These are phyloP conservation scores for Hozukius guyotensis DNA, from an alignment of 2,797 vertebrate genomes.

Conservation along the genomic window DNA sequence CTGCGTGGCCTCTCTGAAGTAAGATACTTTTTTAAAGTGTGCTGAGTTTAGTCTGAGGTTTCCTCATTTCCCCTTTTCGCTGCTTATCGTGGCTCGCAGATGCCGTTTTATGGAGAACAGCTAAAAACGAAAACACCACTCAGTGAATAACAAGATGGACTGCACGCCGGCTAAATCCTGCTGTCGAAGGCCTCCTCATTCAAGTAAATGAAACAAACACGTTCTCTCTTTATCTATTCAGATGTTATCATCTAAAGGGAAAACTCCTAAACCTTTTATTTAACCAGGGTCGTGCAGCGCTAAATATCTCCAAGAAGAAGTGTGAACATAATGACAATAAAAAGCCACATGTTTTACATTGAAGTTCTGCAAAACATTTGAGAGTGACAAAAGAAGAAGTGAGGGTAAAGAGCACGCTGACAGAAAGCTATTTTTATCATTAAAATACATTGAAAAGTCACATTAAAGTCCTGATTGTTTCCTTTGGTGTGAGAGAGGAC, in stretches of 20 bases:
- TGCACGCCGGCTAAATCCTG: slow-evolving; percentile 6
- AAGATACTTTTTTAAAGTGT: slow-evolving; percentile 60
- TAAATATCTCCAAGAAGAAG: not conserved
- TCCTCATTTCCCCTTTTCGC: slow-evolving; percentile 82
- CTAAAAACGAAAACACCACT: slow-evolving; percentile 55
- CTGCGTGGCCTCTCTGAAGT: slow-evolving; percentile 52
- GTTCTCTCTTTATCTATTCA: slow-evolving; percentile 4
- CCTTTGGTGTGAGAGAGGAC: slow-evolving; percentile 70
- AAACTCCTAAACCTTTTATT: not conserved
- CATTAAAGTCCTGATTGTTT: slow-evolving; percentile 39
- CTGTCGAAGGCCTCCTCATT: slow-evolving; percentile 27
- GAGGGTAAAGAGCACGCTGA: slow-evolving; percentile 5
- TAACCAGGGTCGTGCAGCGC: not conserved
- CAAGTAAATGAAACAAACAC: not conserved
- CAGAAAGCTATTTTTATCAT: slow-evolving; percentile 2
- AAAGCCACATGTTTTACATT: not conserved
- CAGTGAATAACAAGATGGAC: slow-evolving; percentile 45
- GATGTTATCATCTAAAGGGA: slow-evolving; percentile 9
- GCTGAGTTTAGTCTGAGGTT: slow-evolving; percentile 80
- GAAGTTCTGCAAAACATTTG: not conserved
- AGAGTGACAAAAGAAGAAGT: not conserved
- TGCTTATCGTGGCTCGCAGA: slow-evolving; percentile 78
- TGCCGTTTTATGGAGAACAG: slow-evolving; percentile 72
- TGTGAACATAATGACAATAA: not conserved
- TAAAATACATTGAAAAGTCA: slow-evolving; percentile 1